A percentile compares a stretch with the other conserved stretches of the same genome.
Evolutionary conservation across 53 echinoderm and acorn worm genomes (phyloP).

Genomic region (Echinarachnius parma): DNA sequence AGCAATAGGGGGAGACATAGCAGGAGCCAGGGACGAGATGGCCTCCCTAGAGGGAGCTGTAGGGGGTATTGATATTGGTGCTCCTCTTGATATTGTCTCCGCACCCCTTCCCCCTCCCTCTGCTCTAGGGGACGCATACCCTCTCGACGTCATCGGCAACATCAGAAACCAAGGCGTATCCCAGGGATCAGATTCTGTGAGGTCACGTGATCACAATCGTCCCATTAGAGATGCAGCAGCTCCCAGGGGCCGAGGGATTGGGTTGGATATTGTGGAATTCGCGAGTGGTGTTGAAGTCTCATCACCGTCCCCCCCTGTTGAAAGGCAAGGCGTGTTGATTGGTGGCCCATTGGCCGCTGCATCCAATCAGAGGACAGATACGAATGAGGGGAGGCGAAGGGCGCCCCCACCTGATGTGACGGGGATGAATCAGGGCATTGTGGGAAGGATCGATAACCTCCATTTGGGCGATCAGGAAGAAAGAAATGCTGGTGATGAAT

Average conservation of each 20-base stretch:
- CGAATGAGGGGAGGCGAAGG: too few relatives aligned
- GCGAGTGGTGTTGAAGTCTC: conserved; percentile 5
- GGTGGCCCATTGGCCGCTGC: too few relatives aligned
- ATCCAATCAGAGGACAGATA: too few relatives aligned
- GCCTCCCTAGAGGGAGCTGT: conserved; percentile 19
- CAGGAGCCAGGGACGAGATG: too few relatives aligned
- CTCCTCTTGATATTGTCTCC: conserved; percentile 20
- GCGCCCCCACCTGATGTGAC: conserved; percentile 39
- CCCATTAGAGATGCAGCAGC: neutral
- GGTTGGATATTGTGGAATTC: conserved; percentile 27
- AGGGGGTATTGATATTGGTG: conserved; percentile 14
- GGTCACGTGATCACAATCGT: neutral
- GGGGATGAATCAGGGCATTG: conserved; percentile 20
- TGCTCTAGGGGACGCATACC: conserved; percentile 15
- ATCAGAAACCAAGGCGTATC: neutral
- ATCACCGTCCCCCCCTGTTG: neutral
- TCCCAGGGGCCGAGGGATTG: too few relatives aligned
- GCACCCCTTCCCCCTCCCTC: neutral
- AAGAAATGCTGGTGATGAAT: conserved; percentile 22
- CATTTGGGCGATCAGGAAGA: conserved; percentile 18
- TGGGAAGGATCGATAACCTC: conserved; percentile 5
- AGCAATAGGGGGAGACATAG: conserved; percentile 23
- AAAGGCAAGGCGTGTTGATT: too few relatives aligned
- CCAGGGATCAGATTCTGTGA: neutral
- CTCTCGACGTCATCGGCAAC: conserved; percentile 30